Base-by-base conservation (phyloP, 2,797 vertebrate genomes). In the Pangasius krempfi region DNA sequence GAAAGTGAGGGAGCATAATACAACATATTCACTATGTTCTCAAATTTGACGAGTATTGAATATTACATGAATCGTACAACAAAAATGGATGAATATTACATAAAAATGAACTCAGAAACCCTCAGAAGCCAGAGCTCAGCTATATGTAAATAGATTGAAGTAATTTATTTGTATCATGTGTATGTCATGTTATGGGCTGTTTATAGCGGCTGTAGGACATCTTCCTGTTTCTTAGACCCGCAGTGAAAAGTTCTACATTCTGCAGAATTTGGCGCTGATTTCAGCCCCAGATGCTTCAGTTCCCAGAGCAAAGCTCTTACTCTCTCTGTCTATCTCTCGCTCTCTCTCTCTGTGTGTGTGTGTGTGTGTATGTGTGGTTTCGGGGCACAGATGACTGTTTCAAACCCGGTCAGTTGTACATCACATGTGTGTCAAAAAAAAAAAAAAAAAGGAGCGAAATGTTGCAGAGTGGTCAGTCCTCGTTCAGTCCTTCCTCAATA, bases 321-420 rank as follows among this genome's bases (percentile, higher is more conserved):
- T 30, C 72, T 80, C 60, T 81, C 79, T 88, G 68, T 68, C 13
- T 52, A 1, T 13, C 12, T 12, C 52, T 13, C 52, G 3, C 52
- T 52, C 52, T 52, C 52, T 52, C 2, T 52, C 50, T 52, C 12
- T 10, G 1, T 50, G 47, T 78, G 47, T 79, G 27, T 79, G 25
- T 54, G 47, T 79, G 50, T 78, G 47, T 78, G 50, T 78, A 27
- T 78, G 25, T 78, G 66, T 85, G 68, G 68, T 3, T 89, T 87
- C 73, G 30, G 30, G n/a, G 80, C 87, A 80, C 83, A 70, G 85
- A 50, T 87, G 86, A 87, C 60, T 87, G 87, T 87, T 89, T 89
- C 30, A 82, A 78, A 84, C 87, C 44, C 89, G 88, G 86, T 86
- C 88, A 86, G 80, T 81, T 80, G 75, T 88, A 85, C 88, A 92